phyloP scores from a whole-genome alignment of 2,113 vertebrate genomes.

The Empidonax alnorum region DNA sequence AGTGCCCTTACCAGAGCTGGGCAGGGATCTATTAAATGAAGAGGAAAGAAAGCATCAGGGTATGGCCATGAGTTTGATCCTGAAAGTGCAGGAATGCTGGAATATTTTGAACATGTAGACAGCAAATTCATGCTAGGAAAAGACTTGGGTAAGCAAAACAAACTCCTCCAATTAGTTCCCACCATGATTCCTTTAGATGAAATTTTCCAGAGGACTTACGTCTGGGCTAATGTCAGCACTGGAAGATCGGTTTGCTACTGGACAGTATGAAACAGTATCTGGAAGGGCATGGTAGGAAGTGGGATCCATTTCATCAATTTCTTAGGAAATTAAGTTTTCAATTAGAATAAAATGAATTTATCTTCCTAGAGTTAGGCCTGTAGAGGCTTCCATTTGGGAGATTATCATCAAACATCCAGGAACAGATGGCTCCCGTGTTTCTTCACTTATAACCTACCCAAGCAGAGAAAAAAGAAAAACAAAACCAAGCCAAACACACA shows the following conservation, averaged over 20 bases:
- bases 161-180: not conserved
- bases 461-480: not conserved
- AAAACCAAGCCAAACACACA: not conserved
- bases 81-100: not conserved
- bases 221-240: not conserved
- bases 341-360: conserved; percentile 52
- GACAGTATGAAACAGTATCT: conserved; percentile 30
- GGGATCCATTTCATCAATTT: conserved; percentile 42
- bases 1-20: not conserved
- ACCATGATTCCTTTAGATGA: not conserved
- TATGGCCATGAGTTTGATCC: not conserved
- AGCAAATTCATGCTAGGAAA: not conserved
- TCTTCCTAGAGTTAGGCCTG: conserved; percentile 30
- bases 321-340: conserved; percentile 58
- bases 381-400: not conserved
- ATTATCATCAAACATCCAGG: not conserved
- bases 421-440: conserved; percentile 18
- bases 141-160: not conserved
- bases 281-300: conserved; percentile 50
- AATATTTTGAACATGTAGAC: not conserved
- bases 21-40: not conserved
- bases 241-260: not conserved
- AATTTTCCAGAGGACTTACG: not conserved
- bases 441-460: not conserved
- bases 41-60: not conserved